phyloP scores from a whole-genome alignment of 1,140 invertebrate species.

The Amphibalanus amphitrite region DNA sequence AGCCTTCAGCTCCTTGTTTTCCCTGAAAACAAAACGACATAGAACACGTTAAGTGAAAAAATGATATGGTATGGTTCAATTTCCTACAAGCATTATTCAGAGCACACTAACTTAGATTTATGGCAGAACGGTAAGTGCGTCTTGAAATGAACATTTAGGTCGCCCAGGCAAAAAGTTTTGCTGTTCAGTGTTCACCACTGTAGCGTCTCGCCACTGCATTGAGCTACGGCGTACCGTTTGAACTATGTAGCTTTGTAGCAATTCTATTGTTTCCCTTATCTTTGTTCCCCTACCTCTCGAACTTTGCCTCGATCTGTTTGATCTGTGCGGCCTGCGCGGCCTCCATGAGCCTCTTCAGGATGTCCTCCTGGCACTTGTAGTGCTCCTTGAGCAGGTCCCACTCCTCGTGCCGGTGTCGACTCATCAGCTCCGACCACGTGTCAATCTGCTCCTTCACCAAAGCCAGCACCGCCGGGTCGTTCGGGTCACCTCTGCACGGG shows the following conservation, averaged over 20 bases:
- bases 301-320: conserved; percentile 72
- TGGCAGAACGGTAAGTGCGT: background rate
- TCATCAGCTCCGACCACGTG: conserved; percentile 84
- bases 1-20: conserved; percentile 90
- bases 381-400: conserved; percentile 68
- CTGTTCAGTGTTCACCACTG: background rate
- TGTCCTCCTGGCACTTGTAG: conserved; percentile 63
- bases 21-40: conserved; percentile 27
- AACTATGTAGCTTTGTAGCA: conserved; percentile 5
- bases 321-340: conserved; percentile 67
- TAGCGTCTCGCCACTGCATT: background rate
- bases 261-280: too few relatives aligned
- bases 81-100: background rate
- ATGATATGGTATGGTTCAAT: too few relatives aligned
- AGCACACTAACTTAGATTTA: background rate
- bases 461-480: conserved; percentile 56
- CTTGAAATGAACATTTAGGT: background rate
- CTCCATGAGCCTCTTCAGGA: conserved; percentile 69
- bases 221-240: background rate
- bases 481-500: conserved; percentile 30
- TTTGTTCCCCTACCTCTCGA: conserved; percentile 51
- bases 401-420: conserved; percentile 76
- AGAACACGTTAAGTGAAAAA: too few relatives aligned
- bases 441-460: conserved; percentile 74
- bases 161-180: background rate